phyloP scores from a whole-genome alignment of 2,888 invertebrate species.

The Morpho achilles region DNA sequence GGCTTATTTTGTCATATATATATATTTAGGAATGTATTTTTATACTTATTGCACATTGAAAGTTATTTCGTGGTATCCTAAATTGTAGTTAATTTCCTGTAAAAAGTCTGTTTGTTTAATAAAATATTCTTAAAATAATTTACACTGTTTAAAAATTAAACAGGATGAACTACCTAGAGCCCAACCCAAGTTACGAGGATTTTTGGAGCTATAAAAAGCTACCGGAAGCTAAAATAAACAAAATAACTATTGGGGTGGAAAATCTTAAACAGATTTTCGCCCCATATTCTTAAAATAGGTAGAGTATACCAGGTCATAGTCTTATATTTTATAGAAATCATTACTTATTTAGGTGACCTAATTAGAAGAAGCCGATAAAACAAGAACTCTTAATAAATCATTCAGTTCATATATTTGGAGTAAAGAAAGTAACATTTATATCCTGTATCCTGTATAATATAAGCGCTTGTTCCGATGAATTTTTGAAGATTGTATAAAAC shows the following conservation, averaged over 20 bases:
- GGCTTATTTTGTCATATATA: conserved; percentile 3
- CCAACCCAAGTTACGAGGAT: not conserved
- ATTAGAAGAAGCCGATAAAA: conserved; percentile 12
- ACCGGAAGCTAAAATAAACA: conserved; percentile 6
- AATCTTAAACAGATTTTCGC: conserved; percentile 6
- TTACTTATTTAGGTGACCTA: conserved; percentile 16
- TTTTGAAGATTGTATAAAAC: not conserved
- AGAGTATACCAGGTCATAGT: not conserved
- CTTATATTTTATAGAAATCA: not conserved
- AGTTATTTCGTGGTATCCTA: no score
- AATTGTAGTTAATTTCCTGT: no score
- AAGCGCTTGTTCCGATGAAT: no score
- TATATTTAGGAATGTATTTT: not conserved
- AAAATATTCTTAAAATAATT: not conserved
- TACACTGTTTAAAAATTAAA: not conserved
- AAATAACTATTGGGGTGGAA: conserved; percentile 1
- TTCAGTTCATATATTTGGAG: not conserved
- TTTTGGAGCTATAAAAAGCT: not conserved
- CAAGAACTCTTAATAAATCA: conserved; percentile 16
- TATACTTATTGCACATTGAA: no score
- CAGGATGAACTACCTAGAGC: no score
- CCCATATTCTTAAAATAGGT: conserved; percentile 10
- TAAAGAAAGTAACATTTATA: conserved; percentile 3
- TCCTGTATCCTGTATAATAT: not conserved
- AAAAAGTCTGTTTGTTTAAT: no score